Evolutionary conservation across 2,113 vertebrate genomes (phyloP).

Genomic region (Mobula hypostoma): DNA sequence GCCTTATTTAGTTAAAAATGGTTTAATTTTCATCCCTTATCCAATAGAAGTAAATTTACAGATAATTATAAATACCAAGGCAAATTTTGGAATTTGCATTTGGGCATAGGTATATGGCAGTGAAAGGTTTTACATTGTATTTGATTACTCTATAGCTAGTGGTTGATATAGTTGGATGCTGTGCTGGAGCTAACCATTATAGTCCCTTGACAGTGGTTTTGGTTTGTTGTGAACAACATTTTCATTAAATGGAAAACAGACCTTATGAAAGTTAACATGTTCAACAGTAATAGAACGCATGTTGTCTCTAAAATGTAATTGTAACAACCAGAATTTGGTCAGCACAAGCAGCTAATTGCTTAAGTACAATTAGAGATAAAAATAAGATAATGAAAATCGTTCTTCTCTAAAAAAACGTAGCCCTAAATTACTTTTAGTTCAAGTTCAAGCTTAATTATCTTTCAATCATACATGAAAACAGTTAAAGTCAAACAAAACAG

Average conservation of each 20-base stretch:
- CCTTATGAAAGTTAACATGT: too few species aligned
- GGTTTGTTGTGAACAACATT: not conserved
- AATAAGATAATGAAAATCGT: conserved; percentile 1
- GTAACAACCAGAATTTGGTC: not conserved
- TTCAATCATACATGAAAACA: too few species aligned
- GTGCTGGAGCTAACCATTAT: too few species aligned
- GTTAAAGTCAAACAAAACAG: too few species aligned
- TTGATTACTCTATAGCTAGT: not conserved
- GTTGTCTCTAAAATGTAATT: not conserved
- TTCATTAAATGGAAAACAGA: not conserved
- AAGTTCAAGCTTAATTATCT: too few species aligned
- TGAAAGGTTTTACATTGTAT: too few species aligned
- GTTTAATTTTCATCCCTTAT: not conserved
- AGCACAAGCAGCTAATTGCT: not conserved
- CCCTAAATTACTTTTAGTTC: conserved; percentile 1
- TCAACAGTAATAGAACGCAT: not conserved
- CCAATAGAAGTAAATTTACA: not conserved
- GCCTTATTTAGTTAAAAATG: not conserved
- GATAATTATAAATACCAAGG: not conserved
- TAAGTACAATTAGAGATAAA: not conserved
- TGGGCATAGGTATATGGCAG: too few species aligned
- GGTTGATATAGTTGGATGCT: not conserved
- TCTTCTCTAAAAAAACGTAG: conserved; percentile 33
- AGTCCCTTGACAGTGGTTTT: not conserved
- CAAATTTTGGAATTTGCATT: not conserved